Base-by-base conservation (phyloP, 2,888 invertebrate genomes). In the Nasonia oneida region DNA sequence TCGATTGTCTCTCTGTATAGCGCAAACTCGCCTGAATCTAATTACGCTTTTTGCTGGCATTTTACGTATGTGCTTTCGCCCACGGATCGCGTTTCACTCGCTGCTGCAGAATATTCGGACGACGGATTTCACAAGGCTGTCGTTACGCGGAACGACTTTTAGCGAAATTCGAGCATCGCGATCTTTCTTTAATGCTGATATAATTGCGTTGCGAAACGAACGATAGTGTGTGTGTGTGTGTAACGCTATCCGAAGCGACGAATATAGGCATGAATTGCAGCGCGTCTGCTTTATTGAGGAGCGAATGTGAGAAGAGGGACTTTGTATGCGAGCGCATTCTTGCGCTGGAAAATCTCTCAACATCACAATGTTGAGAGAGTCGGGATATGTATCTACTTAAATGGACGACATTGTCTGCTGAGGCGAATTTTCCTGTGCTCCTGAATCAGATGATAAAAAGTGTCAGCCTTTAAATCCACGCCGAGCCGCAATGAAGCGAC, bases 41-140 rank as follows among this genome's bases (percentile, higher is more conserved):
- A 67, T 67, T 67, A 67, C 33, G 14, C 23, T 64, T 64, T 57
- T 57, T 57, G 57, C n/a, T 3, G 4, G 15, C 57, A 14, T 18
- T 14, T 53, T 18, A 18, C 10, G 2, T 23, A 64, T 23, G 8
- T 29, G 3, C 14, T 33, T 67, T 10, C 8, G 23, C n/a, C 33
- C 67, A 8, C 67, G 23, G 12, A 67, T 67, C 67, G 29, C 14
- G 33, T 67, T 67, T 67, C 67, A 33, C 33, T 67, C 15, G n/a
- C 67, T 61, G n/a, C 61, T 33, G n/a, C 33, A 29, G 74, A 75
- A 81, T 37, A 37, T 81, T 74, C 12, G 47, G 42, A 14, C 23
- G 29, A 33, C 53, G 39, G 39, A 83, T 83, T 83, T 83, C 83
- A 53, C 53, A 83, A 83, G 47, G 10, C 23, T 12, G 12, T 57